These are phyloP conservation scores for Cylas formicarius DNA, from an alignment of 1,140 invertebrate species.

Conservation along the genomic window DNA sequence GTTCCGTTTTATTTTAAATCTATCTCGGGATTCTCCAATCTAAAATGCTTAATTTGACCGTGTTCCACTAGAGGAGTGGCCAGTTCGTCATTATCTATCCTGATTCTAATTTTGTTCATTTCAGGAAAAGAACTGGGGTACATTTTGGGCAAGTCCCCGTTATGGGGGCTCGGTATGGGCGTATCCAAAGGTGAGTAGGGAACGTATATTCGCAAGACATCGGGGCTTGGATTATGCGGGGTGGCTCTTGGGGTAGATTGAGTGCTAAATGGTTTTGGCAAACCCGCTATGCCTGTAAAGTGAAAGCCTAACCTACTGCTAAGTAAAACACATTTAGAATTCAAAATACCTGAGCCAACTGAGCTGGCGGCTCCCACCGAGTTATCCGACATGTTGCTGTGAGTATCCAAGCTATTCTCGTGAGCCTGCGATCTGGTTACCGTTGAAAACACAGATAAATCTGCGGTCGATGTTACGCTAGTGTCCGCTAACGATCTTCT, in stretches of 20 bases:
- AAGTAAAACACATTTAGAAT: background rate
- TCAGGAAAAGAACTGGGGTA: conserved; percentile 44
- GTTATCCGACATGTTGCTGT: conserved; percentile 63
- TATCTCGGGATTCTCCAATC: conserved; percentile 46
- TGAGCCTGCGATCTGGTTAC: conserved; percentile 62
- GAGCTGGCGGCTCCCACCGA: conserved; percentile 55
- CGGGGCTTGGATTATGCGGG: conserved; percentile 53
- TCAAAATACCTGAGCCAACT: conserved; percentile 48
- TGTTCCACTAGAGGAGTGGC: conserved; percentile 64
- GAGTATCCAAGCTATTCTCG: conserved; percentile 66
- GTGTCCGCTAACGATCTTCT: conserved; percentile 72
- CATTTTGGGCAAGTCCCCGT: conserved; percentile 46
- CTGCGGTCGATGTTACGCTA: conserved; percentile 73
- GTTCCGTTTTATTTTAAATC: conserved; percentile 22
- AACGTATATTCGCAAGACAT: conserved; percentile 69
- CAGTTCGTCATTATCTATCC: conserved; percentile 61
- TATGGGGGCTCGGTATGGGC: conserved; percentile 48
- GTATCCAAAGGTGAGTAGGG: conserved; percentile 52
- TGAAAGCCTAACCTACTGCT: no score
- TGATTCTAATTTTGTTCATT: conserved; percentile 57
- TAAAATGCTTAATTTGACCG: conserved; percentile 50
- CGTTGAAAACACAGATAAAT: conserved; percentile 71
- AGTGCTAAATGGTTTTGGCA: conserved; percentile 42
- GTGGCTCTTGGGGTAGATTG: conserved; percentile 58
- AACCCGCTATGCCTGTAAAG: conserved; percentile 21